Base-by-base conservation (phyloP, 2,113 vertebrate species). In the Oryzias celebensis region DNA sequence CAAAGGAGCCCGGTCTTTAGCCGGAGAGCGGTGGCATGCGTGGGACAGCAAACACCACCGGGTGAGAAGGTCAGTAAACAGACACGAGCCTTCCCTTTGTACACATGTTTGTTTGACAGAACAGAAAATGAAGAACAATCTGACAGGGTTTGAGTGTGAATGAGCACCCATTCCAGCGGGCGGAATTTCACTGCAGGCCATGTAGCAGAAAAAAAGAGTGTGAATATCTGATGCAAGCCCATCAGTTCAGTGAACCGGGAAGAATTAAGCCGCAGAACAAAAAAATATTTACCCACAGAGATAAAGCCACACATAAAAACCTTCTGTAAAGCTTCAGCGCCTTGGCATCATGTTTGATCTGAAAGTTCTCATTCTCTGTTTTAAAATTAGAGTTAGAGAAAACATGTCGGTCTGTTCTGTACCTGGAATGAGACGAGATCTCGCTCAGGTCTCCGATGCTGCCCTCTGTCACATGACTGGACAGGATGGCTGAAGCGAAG, bases 341-440 rank as follows among this genome's bases (percentile, higher is more conserved):
- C 12, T 12, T 36, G 36, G 36, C 36, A 36, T 36, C 36, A 36
- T 12, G 10, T 36, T 36, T 12, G 8, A 36, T 36, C 36, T 36
- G 8, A 36, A 12, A 12, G 8, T 36, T 36, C 36, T 36, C 8
- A 36, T 36, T 3, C 36, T 36, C 36, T 36, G 36, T 12, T 36
- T 28, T 36, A 36, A 36, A 36, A 36, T 10, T 10, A 36, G 31
- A 36, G 0, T 36, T 15, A 57, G 28, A 41, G 3, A 54, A 10
- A 46, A 52, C 28, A 28, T 3, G 23, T n/a, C 23, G 26, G 0
- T 52, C 8, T 62, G 8, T 24, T 87, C 36, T 18, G 0, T 85
- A 98, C 96, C 97, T 98, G 71, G 95, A 96, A 62, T 97, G 96
- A 18, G 97, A 97, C 0, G 96, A 95, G 65, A 94, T 92, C 85